Base-by-base conservation (phyloP, 2,113 vertebrate species). In the Microtus richardsoni region DNA sequence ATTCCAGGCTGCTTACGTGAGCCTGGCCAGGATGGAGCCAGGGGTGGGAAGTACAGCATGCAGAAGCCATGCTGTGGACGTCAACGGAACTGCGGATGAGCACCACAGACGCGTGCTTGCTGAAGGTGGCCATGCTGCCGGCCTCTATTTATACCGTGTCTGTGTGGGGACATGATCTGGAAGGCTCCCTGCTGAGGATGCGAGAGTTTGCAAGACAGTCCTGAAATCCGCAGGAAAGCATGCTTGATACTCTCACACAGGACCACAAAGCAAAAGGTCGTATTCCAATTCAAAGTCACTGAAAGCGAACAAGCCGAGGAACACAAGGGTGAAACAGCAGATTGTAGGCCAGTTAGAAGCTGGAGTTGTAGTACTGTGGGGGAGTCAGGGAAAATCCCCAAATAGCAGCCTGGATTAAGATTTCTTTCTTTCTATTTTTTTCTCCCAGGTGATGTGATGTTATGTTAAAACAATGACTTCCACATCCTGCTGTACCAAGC, bases 391-490 rank as follows among this genome's bases (percentile, higher is more conserved):
- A 71, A 73, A 49, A 5, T 75, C 19, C 89, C 21, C 54, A 79
- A 91, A 91, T 49, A 52, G 75, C 17, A 70, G 62, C 39, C 47
- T 94, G 16, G 2, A 90, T 68, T n/a, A 75, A 86, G 71, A 89
- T 85, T 39, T 64, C 22, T 85, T 39, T 64, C 22, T 44, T 89
- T 93, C 92, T 44, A 28, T 75, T 44, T 28, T 26, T 47, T 1
- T 26, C 6, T 17, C 0, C 70, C 30, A 79, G 74, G 89, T 87
- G 64, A 93, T 84, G 44, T 62, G 87, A 87, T 80, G 95, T 96
- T 83, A 87, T 80, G 94, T 96, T 83, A 78, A 94, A 97, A 97
- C 96, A 97, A 97, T 96, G 79, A 88, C 89, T 64, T 91, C 79
- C 44, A 95, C 79, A 95, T 96, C 96, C 96, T 98, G 96, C 94